phyloP scores from a whole-genome alignment of 2,113 vertebrate genomes.

The Ceyx cyanopectus region DNA sequence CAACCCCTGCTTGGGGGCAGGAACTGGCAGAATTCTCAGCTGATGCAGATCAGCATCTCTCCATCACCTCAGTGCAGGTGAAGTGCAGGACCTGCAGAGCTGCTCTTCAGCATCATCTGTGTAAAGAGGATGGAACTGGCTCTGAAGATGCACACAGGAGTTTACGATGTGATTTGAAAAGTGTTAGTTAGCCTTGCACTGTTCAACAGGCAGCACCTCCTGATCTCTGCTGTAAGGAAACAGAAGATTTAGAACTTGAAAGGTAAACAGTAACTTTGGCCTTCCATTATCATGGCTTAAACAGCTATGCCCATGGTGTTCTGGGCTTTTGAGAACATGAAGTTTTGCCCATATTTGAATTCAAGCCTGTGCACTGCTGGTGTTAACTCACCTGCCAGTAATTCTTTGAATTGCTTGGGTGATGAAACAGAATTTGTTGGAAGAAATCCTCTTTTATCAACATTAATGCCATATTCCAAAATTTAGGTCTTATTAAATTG shows the following conservation, averaged over 20 bases:
- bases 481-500: constrained; percentile 2
- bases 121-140: constrained; percentile 4
- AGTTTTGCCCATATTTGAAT: background rate
- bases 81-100: background rate
- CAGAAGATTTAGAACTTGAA: background rate
- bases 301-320: background rate
- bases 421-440: background rate
- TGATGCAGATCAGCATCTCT: background rate
- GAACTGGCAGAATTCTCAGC: background rate
- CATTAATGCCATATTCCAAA: background rate
- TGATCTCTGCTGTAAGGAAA: background rate
- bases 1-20: background rate
- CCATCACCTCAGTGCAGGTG: background rate
- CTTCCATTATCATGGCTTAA: background rate
- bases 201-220: background rate
- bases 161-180: constrained; percentile 2
- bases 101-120: background rate
- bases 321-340: background rate
- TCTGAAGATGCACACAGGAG: background rate
- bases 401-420: background rate
- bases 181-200: constrained; percentile 28
- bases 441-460: background rate
- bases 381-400: background rate
- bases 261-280: background rate
- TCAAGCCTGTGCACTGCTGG: background rate